Conservation (phyloP, 2,797 vertebrate species). For the Carapus acus region DNA sequence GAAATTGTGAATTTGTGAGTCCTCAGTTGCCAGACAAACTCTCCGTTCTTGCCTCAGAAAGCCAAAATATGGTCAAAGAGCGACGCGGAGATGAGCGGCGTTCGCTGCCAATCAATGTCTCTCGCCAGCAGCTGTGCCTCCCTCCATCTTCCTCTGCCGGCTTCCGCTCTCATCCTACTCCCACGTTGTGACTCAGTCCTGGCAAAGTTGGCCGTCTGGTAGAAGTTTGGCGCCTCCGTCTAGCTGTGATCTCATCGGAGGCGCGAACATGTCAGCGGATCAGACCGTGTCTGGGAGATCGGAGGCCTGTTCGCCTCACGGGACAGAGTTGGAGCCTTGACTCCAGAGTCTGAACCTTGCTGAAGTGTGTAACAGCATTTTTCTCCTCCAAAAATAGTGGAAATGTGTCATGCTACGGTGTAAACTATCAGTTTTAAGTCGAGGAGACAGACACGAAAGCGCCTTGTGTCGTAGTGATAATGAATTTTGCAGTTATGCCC, state of each 20-base stretch:
- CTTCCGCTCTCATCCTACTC: too few relatives aligned
- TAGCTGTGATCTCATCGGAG: background rate
- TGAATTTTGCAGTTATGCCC: too few relatives aligned
- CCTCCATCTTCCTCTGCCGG: conserved; percentile 23
- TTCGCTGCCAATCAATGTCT: conserved; percentile 43
- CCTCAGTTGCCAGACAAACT: too few relatives aligned
- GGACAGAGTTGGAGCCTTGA: too few relatives aligned
- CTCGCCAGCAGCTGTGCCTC: conserved; percentile 26
- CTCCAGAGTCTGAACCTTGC: too few relatives aligned
- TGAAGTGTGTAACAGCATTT: background rate
- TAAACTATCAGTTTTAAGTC: too few relatives aligned
- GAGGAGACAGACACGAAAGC: too few relatives aligned
- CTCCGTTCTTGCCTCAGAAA: too few relatives aligned
- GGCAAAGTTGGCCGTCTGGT: conserved; percentile 30
- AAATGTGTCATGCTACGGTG: background rate
- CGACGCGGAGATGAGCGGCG: conserved; percentile 40
- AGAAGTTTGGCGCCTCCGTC: conserved; percentile 10
- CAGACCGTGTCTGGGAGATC: too few relatives aligned
- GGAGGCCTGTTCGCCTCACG: too few relatives aligned
- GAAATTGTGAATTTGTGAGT: too few relatives aligned
- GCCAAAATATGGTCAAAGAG: conserved; percentile 43
- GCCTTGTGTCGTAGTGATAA: too few relatives aligned
- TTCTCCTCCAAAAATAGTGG: background rate
- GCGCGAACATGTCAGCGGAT: background rate
- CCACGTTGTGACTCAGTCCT: conserved; percentile 37